Percentiles rank a stretch among this genome's conserved stretches.
phyloP scores from a whole-genome alignment of 2,888 invertebrate genomes.

The Drosophila atripex region DNA sequence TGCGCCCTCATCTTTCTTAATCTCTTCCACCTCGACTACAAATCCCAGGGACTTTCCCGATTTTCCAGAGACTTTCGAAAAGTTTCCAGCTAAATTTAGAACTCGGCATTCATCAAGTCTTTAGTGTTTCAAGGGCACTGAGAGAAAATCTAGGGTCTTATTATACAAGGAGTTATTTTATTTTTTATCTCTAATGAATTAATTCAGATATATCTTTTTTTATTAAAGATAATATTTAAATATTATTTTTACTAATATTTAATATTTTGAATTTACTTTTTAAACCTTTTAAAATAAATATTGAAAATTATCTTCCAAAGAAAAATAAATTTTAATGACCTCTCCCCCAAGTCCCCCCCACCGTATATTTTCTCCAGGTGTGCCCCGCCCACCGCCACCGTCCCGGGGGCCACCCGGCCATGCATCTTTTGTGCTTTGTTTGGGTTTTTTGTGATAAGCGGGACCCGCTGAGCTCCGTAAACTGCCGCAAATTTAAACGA shows the following conservation, averaged over 20 bases:
- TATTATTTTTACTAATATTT: too few relatives aligned
- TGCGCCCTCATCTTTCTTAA: constrained; percentile 8
- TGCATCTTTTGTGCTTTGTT: constrained; percentile 31
- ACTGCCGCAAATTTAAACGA: constrained; percentile 65
- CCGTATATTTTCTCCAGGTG: neutral
- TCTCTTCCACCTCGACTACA: constrained; percentile 15
- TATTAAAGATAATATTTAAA: too few relatives aligned
- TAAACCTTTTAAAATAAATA: neutral
- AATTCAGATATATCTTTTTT: too few relatives aligned
- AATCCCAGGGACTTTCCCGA: constrained; percentile 6
- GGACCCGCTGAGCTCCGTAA: constrained; percentile 38
- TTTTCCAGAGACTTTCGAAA: constrained; percentile 15
- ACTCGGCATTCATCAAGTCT: constrained; percentile 30
- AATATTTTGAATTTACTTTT: too few relatives aligned
- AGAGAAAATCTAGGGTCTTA: neutral
- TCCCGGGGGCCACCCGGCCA: neutral
- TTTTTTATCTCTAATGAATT: too few relatives aligned
- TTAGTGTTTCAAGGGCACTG: constrained; percentile 1
- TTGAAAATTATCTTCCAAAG: neutral
- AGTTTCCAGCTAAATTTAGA: constrained; percentile 31
- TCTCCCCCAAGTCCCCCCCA: neutral
- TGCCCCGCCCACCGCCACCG: neutral
- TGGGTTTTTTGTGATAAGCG: constrained; percentile 38
- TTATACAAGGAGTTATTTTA: too few relatives aligned
- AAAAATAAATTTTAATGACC: neutral